Evolutionary conservation across 2,888 invertebrate genomes (phyloP), one percentile per base, ranked within the genome.

Genomic region (Platypus cylindrus): DNA sequence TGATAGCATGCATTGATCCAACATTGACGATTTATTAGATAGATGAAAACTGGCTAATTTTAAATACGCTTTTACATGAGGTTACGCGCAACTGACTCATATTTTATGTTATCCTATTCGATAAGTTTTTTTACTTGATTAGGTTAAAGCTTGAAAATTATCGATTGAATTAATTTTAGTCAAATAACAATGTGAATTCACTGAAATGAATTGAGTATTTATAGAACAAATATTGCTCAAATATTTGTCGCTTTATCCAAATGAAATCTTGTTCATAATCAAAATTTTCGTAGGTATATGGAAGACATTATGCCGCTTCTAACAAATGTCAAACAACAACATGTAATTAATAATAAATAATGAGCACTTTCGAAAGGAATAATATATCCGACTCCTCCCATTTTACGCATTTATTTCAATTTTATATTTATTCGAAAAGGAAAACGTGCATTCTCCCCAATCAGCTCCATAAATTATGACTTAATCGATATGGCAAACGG

Each of bases 401-500:
- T 47, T 54, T 54, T 54, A 53, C 54, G 51, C 54, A 53, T 56
- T 55, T 54, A 52, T 55, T 54, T 56, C 55, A 56, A 56, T 56
- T 55, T 55, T 49, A 49, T 53, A 51, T 53, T 53, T 51, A 52
- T 50, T 42, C 41, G 31, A 47, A 49, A 45, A 31, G 48, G 50
- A 48, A 48, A 50, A 48, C 48, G 46, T 48, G 44, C 47, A 46
- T 40, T 49, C 48, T 47, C 50, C 48, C 48, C 45, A 44, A 42
- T 44, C 27, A 34, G 44, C 46, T 48, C 45, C 44, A 53, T 55
- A 52, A 54, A 54, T 54, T 56, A 54, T 50, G 47, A 44, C 47
- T 46, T 46, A 52, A 54, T 56, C 55, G 52, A 56, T 56, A 54
- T 36, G 41, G 37, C 43, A 44, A 45, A 45, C 50, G 46, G 44